Conservation (phyloP, 2,113 vertebrate genomes). For the Neolamprologus hecqui region DNA sequence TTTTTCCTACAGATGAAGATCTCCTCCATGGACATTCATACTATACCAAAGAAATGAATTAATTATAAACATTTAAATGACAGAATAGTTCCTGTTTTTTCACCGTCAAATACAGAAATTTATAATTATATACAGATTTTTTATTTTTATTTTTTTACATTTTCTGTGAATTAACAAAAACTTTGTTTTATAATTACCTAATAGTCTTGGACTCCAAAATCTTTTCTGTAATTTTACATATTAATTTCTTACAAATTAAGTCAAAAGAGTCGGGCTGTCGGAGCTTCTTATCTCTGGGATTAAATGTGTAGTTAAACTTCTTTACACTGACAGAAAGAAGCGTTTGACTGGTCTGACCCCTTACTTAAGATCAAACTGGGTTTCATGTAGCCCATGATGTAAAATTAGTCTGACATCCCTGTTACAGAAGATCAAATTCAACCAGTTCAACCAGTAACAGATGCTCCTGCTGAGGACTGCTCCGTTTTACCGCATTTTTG, state of each 20-base stretch:
- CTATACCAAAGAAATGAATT: fast-evolving
- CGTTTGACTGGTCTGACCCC: fast-evolving
- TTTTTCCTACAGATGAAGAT: background rate
- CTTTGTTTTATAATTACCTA: background rate
- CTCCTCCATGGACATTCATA: background rate
- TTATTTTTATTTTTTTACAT: background rate
- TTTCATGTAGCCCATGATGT: background rate
- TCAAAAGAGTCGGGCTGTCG: fast-evolving
- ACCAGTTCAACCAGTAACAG: background rate
- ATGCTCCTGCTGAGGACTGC: background rate
- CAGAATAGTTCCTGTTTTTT: background rate
- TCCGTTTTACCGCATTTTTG: fast-evolving
- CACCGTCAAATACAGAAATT: background rate
- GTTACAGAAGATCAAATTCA: background rate
- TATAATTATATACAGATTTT: background rate
- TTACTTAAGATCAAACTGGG: background rate
- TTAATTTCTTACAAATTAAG: background rate
- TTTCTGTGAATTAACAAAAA: fast-evolving
- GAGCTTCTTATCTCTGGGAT: background rate
- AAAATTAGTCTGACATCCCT: background rate
- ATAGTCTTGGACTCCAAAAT: background rate
- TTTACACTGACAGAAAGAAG: background rate
- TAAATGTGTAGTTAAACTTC: background rate
- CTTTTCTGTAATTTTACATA: background rate
- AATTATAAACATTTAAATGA: background rate